phyloP scores from a whole-genome alignment of 2,888 invertebrate genomes.

The Deilephila elpenor region DNA sequence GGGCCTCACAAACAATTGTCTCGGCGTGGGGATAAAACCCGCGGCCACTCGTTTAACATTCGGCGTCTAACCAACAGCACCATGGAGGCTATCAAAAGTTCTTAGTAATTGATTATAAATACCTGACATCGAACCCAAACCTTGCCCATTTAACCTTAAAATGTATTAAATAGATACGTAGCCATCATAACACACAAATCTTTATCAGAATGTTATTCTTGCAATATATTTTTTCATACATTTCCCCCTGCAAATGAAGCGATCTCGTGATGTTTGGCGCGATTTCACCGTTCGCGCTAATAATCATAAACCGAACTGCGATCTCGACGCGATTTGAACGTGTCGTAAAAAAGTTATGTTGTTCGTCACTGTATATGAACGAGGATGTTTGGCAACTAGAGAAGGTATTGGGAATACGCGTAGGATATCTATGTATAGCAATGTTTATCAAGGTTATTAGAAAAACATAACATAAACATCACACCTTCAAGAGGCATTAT shows the following conservation, averaged over 20 bases:
- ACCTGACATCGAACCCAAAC: too few species aligned
- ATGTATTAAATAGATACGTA: too few species aligned
- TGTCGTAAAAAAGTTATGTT: constrained; percentile 1
- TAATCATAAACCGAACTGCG: neutral
- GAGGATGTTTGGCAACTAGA: neutral
- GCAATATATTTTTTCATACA: constrained; percentile 12
- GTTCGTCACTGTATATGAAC: neutral
- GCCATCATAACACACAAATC: too few species aligned
- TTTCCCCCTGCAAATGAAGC: constrained; percentile 6
- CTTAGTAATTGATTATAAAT: too few species aligned
- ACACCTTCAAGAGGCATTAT: too few species aligned
- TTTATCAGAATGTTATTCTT: neutral
- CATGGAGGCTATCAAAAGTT: neutral
- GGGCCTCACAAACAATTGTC: too few species aligned
- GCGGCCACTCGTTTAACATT: too few species aligned
- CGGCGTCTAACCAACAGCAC: neutral
- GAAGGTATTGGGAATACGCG: neutral
- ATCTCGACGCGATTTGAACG: neutral
- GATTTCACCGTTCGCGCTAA: constrained; percentile 2
- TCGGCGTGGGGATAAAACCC: too few species aligned
- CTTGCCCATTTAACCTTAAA: too few species aligned
- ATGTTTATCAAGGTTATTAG: too few species aligned
- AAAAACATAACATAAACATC: too few species aligned
- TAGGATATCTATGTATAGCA: too few species aligned
- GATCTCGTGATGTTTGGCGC: constrained; percentile 5